Percentiles rank a stretch among this genome's conserved stretches.
Evolutionary conservation across 1,140 invertebrate genomes (phyloP).

Genomic region (Dolichoris vasculosae): DNA sequence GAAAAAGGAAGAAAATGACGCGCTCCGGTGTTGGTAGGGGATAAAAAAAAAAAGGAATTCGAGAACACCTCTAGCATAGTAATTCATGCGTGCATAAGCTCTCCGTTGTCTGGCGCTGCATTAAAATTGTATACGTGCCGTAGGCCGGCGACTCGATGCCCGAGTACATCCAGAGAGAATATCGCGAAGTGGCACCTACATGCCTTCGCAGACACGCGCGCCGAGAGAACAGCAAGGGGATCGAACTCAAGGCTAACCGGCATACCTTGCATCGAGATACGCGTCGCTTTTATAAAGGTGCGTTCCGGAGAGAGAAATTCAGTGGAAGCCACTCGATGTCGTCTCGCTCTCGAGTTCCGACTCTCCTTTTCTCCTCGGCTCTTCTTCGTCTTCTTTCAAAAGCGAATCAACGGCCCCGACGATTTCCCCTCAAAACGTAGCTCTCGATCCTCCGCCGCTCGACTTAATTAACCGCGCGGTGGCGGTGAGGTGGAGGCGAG

Average conservation of each 20-base stretch:
- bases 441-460: too few relatives aligned
- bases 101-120: not conserved
- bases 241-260: slow-evolving; percentile 72
- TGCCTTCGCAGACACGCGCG: slow-evolving; percentile 51
- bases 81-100: not conserved
- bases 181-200: slow-evolving; percentile 22
- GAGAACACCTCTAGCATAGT: not conserved
- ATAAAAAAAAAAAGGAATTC: not conserved
- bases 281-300: slow-evolving; percentile 5
- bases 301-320: slow-evolving; percentile 27
- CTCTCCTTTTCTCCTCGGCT: too few relatives aligned
- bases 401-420: too few relatives aligned
- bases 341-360: not conserved
- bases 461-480: too few relatives aligned
- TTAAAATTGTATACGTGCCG: slow-evolving; percentile 38
- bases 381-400: too few relatives aligned
- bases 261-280: slow-evolving; percentile 52
- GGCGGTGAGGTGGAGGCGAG: too few relatives aligned
- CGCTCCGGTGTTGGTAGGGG: not conserved
- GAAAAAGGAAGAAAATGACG: too few relatives aligned
- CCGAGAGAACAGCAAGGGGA: slow-evolving; percentile 56
- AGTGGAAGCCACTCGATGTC: slow-evolving; percentile 21
- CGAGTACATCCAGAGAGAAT: not conserved
- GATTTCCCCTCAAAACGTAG: too few relatives aligned
- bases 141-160: slow-evolving; percentile 3